Conservation (phyloP, 92 coral and sea anemone species). For the Parazoanthus darwini region DNA sequence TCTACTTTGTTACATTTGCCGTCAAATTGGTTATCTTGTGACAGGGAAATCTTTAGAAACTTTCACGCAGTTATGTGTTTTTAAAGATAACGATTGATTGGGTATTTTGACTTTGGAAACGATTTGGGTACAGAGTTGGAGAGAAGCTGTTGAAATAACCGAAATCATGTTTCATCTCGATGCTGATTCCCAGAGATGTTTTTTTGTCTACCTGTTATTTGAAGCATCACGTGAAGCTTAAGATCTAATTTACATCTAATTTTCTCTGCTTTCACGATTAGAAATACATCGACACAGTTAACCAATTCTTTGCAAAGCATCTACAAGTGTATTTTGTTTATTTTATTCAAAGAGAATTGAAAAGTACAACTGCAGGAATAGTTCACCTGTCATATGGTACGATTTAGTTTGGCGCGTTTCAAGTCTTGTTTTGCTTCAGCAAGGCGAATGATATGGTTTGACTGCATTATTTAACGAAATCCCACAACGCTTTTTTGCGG, state of each 20-base stretch:
- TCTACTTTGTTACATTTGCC: not conserved
- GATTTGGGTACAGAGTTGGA: not conserved
- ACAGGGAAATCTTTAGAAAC: not conserved
- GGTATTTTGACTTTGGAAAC: not conserved
- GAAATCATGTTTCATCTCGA: not conserved
- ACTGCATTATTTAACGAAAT: not conserved
- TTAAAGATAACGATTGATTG: constrained; percentile 4
- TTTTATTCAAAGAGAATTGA: no score
- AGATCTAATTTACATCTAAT: not conserved
- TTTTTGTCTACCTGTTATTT: not conserved
- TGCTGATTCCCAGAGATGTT: not conserved
- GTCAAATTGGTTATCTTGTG: constrained; percentile 17
- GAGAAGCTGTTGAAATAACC: not conserved
- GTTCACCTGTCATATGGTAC: not conserved
- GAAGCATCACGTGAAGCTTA: not conserved
- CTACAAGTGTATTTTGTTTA: not conserved
- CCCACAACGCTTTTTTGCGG: constrained; percentile 29
- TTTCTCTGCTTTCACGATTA: not conserved
- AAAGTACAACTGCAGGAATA: not conserved
- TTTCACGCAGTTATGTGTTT: not conserved
- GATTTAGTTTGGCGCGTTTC: not conserved
- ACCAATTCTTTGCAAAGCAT: not conserved
- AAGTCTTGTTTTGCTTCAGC: constrained; percentile 1
- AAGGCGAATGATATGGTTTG: constrained; percentile 19
- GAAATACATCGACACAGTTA: not conserved